phyloP scores from a whole-genome alignment of 2,113 vertebrate genomes.

The Columbina picui region DNA sequence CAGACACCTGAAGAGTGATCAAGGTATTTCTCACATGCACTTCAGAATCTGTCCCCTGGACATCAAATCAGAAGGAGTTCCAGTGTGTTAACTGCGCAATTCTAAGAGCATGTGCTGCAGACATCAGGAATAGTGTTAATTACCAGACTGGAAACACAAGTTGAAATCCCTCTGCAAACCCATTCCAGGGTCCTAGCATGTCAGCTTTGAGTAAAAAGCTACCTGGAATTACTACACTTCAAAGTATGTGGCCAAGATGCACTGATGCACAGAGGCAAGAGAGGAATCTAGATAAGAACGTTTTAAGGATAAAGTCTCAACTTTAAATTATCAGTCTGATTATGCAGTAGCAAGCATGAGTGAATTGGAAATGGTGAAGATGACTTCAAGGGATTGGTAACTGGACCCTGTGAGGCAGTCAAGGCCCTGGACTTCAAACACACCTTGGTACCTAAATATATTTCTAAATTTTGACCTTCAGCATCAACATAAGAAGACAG shows the following conservation, averaged over 20 bases:
- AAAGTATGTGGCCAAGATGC: background rate
- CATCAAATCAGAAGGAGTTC: background rate
- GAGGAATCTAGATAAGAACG: background rate
- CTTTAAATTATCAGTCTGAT: background rate
- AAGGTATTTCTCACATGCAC: background rate
- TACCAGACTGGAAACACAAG: background rate
- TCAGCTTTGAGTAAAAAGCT: background rate
- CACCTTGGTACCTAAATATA: background rate
- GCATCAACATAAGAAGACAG: background rate
- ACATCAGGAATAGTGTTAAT: background rate
- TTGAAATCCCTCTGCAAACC: background rate
- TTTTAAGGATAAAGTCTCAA: background rate
- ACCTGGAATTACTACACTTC: background rate
- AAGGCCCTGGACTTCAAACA: background rate
- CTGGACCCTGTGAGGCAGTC: background rate
- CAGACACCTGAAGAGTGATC: background rate
- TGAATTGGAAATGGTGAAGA: background rate
- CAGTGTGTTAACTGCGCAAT: background rate
- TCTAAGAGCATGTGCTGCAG: background rate
- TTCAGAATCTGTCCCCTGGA: background rate
- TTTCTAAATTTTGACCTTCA: background rate
- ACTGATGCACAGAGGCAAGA: background rate
- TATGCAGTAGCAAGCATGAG: background rate
- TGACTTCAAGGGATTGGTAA: background rate
- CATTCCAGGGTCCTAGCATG: background rate